A percentile compares a stretch with the other conserved stretches of the same genome.
Conservation (phyloP, 1,140 invertebrate species). For the Akabosia matsudoensis region DNA sequence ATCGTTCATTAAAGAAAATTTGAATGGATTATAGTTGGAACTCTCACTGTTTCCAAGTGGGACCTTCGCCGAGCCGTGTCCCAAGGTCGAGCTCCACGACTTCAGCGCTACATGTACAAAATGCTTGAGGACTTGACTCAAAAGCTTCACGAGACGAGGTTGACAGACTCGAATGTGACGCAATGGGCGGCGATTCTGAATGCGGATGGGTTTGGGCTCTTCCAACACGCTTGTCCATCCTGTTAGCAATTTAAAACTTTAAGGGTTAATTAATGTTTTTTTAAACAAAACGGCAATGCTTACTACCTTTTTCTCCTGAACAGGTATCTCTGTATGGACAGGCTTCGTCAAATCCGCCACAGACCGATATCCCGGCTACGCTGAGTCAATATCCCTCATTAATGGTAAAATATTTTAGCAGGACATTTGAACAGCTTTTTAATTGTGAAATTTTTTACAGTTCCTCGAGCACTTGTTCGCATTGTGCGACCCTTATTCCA, state of each 20-base stretch:
- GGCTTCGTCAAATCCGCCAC: not conserved
- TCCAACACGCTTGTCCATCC: not conserved
- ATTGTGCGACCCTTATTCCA: not conserved
- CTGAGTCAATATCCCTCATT: not conserved
- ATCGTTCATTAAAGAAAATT: too few species aligned
- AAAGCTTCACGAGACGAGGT: not conserved
- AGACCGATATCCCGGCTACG: not conserved
- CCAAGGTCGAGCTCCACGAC: not conserved
- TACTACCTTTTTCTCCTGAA: not conserved
- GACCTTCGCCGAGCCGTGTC: not conserved
- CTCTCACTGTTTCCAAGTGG: not conserved
- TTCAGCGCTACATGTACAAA: conserved; percentile 11
- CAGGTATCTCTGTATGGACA: not conserved
- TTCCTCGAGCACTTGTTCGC: not conserved
- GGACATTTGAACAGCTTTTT: too few species aligned
- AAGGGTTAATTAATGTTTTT: not conserved
- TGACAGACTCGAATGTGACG: not conserved
- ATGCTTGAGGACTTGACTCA: not conserved
- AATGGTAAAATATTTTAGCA: not conserved
- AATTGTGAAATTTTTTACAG: too few species aligned
- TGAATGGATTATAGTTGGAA: too few species aligned
- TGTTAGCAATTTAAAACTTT: not conserved
- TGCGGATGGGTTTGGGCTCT: not conserved
- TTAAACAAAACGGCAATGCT: not conserved
- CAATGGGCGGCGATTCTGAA: not conserved